A percentile compares a stretch with the other conserved stretches of the same genome.
phyloP scores from a whole-genome alignment of 1,140 invertebrate genomes.

The Paralvinella palmiformis region DNA sequence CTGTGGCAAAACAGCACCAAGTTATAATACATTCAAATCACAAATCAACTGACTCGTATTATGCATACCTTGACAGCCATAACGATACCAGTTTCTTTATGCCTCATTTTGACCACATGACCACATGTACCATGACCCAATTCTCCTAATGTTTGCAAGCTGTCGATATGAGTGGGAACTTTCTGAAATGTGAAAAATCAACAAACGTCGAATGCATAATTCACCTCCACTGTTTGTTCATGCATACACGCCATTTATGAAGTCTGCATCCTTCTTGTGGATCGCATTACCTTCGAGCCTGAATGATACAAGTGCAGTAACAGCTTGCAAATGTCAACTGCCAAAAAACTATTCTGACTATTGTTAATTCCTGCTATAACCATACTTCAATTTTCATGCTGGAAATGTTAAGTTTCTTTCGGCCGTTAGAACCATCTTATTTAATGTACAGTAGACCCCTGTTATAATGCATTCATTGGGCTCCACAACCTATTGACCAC shows the following conservation, averaged over 20 bases:
- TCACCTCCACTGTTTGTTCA: neutral
- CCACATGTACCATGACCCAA: slow-evolving; percentile 93
- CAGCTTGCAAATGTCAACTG: neutral
- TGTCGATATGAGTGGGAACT: slow-evolving; percentile 77
- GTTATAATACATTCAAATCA: neutral
- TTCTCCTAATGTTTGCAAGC: slow-evolving; percentile 81
- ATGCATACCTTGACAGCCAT: slow-evolving; percentile 85
- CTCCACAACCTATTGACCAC: too few species aligned
- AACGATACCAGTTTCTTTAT: slow-evolving; percentile 73
- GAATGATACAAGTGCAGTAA: neutral
- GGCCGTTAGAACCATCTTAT: too few species aligned
- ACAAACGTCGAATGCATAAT: neutral
- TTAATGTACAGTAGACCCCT: too few species aligned
- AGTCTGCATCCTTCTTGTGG: neutral
- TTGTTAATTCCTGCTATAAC: too few species aligned
- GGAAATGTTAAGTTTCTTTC: too few species aligned
- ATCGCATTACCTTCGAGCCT: neutral
- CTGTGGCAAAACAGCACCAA: neutral
- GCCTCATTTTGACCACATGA: slow-evolving; percentile 94
- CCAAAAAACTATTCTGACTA: neutral
- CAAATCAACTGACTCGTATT: too few species aligned
- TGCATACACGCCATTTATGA: neutral
- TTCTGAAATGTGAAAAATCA: slow-evolving; percentile 47
- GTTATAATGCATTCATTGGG: too few species aligned
- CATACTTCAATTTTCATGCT: too few species aligned